Evolutionary conservation across 2,888 invertebrate species (phyloP).

Genomic region (Tortricodes alternella): DNA sequence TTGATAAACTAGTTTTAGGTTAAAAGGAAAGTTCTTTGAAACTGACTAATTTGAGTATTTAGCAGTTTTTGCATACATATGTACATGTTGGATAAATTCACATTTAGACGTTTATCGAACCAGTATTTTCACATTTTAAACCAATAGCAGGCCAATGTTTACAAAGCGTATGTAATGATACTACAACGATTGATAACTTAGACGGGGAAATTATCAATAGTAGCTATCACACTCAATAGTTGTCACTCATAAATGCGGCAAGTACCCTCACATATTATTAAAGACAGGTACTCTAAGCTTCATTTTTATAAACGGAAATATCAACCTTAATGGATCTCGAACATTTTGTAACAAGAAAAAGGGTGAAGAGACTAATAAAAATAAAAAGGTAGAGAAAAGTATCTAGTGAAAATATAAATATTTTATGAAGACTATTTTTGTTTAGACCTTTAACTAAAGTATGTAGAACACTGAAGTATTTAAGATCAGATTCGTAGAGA

Average conservation of each 20-base stretch:
- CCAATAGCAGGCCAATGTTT: too few species aligned
- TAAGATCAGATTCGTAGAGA: neutral
- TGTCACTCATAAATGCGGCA: neutral
- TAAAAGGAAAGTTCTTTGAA: constrained; percentile 9
- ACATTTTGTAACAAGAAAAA: constrained; percentile 15
- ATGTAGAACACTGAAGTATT: neutral
- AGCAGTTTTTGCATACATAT: too few species aligned
- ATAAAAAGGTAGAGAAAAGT: constrained; percentile 11
- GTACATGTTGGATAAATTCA: too few species aligned
- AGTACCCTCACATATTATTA: neutral
- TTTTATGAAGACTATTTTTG: constrained; percentile 17
- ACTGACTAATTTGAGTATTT: constrained; percentile 6
- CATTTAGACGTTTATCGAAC: too few species aligned
- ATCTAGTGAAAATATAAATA: constrained; percentile 16
- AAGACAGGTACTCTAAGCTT: constrained; percentile 3
- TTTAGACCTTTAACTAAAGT: neutral
- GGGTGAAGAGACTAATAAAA: neutral
- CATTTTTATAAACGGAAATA: neutral
- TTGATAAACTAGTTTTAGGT: constrained; percentile 6
- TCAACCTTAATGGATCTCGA: constrained; percentile 2
- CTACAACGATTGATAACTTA: neutral
- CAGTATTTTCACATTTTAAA: too few species aligned
- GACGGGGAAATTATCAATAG: neutral
- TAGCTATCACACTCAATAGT: neutral
- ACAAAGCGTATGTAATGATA: neutral